Evolutionary conservation across 1,140 invertebrate species (phyloP), one percentile per base, ranked within the genome.

Genomic region (Nixonia krombeini): DNA sequence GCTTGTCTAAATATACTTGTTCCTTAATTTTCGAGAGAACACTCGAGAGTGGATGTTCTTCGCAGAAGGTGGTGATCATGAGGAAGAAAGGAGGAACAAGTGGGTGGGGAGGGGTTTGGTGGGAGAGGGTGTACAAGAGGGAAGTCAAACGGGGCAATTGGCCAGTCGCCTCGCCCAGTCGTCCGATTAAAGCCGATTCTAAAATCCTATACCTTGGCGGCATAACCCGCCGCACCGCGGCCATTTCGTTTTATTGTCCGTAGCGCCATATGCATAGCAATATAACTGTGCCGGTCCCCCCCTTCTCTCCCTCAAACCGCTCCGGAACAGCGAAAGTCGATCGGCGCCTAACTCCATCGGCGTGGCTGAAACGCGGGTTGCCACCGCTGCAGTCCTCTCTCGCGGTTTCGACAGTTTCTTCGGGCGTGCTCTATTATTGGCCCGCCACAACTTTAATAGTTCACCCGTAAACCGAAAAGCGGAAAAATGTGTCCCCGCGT

Each of bases 251-350:
- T 81, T 81, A 81, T 81, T 75, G 79, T 79, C 63, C 72, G 51
- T 70, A 55, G 61, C 67, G 70, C 76, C 76, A 80, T 80, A 81
- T 80, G 78, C 78, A 82, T 79, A 74, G 79, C 75, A 81, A 82
- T 81, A n/a, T n/a, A 82, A 81, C 75, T 70, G 72, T 72, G 59
- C 52, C 37, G 49, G 62, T n/a, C n/a, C 56, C 46, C 64, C 58
- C 63, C 63, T 74, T 44, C 61, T 62, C 41, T 33, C 47, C 41
- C 23, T 17, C 42, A n/a, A 56, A 64, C 61, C 52, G 18, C 53
- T 17, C 31, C 37, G 49, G 53, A 69, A 63, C 52, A 58, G 53
- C 53, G 61, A 58, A 61, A 69, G 58, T 69, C 58, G 49, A 69
- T 69, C 44, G 67, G 35, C 58, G 69, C 58, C n/a, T 68, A 70